Percentiles rank a stretch among this genome's conserved stretches.
Evolutionary conservation across 2,113 vertebrate species (phyloP).

Genomic region (Oncorhynchus tshawytscha): DNA sequence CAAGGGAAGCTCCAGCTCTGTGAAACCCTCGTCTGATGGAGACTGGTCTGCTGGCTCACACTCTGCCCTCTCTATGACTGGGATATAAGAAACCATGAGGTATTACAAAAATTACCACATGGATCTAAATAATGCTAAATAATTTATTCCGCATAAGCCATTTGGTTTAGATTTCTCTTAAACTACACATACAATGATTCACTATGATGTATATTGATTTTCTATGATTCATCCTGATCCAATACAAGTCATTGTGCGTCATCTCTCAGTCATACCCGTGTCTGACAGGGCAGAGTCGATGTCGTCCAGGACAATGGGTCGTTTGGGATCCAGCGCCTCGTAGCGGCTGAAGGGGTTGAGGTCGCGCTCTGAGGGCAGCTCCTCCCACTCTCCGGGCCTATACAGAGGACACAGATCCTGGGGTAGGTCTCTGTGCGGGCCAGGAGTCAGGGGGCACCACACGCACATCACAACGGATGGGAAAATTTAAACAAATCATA

Average conservation of each 20-base stretch:
- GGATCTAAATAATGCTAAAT: no score
- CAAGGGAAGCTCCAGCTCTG: conserved; percentile 68
- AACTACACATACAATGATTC: background rate
- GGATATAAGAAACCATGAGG: background rate
- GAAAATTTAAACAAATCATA: conserved; percentile 48
- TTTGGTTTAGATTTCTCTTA: no score
- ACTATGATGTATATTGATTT: background rate
- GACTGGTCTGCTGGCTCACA: conserved; percentile 61
- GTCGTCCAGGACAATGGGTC: conserved; percentile 71
- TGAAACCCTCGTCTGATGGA: conserved; percentile 77
- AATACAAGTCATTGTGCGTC: background rate
- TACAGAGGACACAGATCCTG: conserved; percentile 99
- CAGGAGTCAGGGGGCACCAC: conserved; percentile 70
- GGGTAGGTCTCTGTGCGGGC: conserved; percentile 88
- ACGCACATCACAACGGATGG: conserved; percentile 45
- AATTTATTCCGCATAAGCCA: no score
- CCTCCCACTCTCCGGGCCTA: conserved; percentile 99
- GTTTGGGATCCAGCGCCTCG: conserved; percentile 82
- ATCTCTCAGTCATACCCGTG: conserved; percentile 38
- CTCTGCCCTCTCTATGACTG: conserved; percentile 33
- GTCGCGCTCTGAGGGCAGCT: conserved; percentile 90
- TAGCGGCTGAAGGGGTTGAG: conserved; percentile 97
- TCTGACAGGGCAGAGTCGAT: conserved; percentile 60
- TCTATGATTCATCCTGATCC: background rate
- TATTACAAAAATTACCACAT: background rate